Evolutionary conservation across 1,140 invertebrate genomes (phyloP), one percentile per base, ranked within the genome.

Genomic region (Scylla paramamosain): DNA sequence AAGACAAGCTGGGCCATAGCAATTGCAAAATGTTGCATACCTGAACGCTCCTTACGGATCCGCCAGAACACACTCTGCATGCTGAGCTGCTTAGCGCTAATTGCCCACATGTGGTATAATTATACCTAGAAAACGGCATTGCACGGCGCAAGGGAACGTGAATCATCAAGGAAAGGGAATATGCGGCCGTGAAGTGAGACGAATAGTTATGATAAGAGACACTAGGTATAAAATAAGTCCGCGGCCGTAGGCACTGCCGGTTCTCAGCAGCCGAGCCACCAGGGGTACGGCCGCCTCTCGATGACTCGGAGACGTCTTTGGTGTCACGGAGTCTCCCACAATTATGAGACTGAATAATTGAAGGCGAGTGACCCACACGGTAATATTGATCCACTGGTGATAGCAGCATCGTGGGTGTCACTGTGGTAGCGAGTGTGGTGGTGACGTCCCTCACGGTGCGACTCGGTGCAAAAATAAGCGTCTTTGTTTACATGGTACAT

Each of bases 181-280:
- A n/a, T 77, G 12, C 2, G 20, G n/a, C 6, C 1, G 67, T 20
- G 20, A 20, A 84, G 29, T 28, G 31, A 84, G 59, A 90, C 93
- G 93, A 94, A 94, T 28, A 20, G 10, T 94, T 91, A 52, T 94
- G 93, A 94, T 84, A 94, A 83, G 67, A 52, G 93, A 91, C 93
- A 94, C 93, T 94, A 83, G 82, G 29, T 31, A 77, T 91, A 94
- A 91, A 91, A 94, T 91, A 94, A 91, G 39, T 84, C 28, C 82
- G 93, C 93, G 89, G 93, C 93, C 93, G 93, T 94, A 94, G 93
- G 93, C 93, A 94, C 88, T 94, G 67, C 89, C 48, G 52, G 93
- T 48, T 91, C 87, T 91, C 20, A 20, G 48, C 93, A 52, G 93
- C 67, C 14, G 59, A 91, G 89, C 88, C 31, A 45, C 31, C 82